Evolutionary conservation across 2,113 vertebrate species (phyloP).

Genomic region (Salvelinus alpinus): DNA sequence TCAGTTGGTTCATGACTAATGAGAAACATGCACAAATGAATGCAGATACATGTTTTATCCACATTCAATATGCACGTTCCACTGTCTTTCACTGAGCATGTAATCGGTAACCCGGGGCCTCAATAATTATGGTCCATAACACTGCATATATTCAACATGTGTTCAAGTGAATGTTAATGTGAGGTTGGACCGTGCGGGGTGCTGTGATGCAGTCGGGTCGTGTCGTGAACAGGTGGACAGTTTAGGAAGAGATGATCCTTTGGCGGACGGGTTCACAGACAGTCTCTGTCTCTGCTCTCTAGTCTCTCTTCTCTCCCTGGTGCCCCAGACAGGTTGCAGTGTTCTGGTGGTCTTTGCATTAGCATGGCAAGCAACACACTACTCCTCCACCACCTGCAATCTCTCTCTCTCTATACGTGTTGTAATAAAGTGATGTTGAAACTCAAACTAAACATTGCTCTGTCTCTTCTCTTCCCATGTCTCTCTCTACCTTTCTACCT

Average conservation of each 20-base stretch:
- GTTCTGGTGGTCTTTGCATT: constrained; percentile 62
- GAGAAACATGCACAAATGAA: constrained; percentile 31
- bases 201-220: constrained; percentile 17
- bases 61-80: constrained; percentile 65
- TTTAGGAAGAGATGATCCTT: constrained; percentile 55
- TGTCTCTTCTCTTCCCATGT: constrained; percentile 26
- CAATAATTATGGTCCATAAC: constrained; percentile 57
- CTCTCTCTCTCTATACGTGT: constrained; percentile 8
- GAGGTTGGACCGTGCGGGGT: constrained; percentile 34
- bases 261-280: constrained; percentile 57
- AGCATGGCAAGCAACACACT: constrained; percentile 58
- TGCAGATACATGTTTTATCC: constrained; percentile 58
- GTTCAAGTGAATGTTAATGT: constrained; percentile 39
- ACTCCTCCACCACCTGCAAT: constrained; percentile 19
- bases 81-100: constrained; percentile 48
- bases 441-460: constrained; percentile 21
- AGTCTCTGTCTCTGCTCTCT: constrained; percentile 55
- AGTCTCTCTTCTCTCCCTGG: constrained; percentile 48
- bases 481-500: constrained; percentile 28
- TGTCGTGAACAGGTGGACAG: constrained; percentile 53
- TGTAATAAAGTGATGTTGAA: constrained; percentile 34
- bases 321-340: constrained; percentile 62
- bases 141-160: constrained; percentile 50
- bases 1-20: constrained; percentile 24
- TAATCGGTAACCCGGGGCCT: constrained; percentile 55